A percentile compares a stretch with the other conserved stretches of the same genome.
These are phyloP conservation scores for Neopelma chrysocephalum DNA, from an alignment of 2,797 vertebrate genomes.

Conservation along the genomic window DNA sequence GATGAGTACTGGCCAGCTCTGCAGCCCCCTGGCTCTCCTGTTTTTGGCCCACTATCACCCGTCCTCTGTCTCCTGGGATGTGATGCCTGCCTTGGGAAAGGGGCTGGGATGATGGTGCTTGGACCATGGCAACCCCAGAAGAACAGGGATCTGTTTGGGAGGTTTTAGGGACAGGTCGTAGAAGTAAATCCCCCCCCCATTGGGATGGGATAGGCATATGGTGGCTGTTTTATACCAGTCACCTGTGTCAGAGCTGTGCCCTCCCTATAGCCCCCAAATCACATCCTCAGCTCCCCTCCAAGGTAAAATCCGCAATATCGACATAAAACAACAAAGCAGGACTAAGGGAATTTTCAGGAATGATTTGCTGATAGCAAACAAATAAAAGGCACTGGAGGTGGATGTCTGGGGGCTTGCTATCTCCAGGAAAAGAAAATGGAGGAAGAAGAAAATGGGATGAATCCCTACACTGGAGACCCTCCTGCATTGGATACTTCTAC, in stretches of 20 bases:
- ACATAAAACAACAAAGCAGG: neutral
- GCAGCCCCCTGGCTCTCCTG: accelerated
- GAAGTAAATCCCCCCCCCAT: neutral
- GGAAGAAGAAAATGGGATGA: neutral
- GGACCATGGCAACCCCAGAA: neutral
- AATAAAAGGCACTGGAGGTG: neutral
- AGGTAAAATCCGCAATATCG: accelerated
- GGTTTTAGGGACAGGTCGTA: neutral
- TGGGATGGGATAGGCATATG: neutral
- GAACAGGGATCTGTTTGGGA: neutral
- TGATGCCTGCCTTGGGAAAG: neutral
- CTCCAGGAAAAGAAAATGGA: neutral
- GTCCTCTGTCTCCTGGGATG: neutral
- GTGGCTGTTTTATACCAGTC: neutral
- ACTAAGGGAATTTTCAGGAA: neutral
- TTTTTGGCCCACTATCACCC: neutral
- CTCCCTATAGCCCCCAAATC: neutral
- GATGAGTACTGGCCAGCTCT: accelerated
- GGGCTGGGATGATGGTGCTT: neutral
- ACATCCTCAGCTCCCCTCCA: neutral
- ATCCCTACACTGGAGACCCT: neutral
- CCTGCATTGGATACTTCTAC: neutral
- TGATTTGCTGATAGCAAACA: neutral
- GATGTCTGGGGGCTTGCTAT: neutral
- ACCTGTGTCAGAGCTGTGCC: neutral